phyloP scores from a whole-genome alignment of 2,113 vertebrate species.

The Bubo bubo region DNA sequence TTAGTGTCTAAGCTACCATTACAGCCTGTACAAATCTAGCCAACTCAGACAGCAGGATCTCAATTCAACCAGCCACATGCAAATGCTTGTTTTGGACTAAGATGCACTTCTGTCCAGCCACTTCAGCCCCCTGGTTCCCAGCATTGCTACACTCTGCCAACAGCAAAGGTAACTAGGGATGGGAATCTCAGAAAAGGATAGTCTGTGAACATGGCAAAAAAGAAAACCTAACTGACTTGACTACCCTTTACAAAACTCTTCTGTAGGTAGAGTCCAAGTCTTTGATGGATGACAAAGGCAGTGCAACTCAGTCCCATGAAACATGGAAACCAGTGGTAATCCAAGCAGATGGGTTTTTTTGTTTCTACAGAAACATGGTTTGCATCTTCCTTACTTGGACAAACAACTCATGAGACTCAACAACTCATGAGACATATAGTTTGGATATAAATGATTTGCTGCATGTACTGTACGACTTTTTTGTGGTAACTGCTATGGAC shows the following conservation, averaged over 20 bases:
- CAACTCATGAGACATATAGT: neutral
- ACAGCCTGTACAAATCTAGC: fast-evolving
- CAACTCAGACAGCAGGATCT: neutral
- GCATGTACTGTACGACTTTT: neutral
- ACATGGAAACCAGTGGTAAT: neutral
- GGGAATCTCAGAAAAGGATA: neutral
- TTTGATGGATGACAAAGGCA: neutral
- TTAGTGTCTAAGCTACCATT: neutral
- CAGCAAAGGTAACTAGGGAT: neutral
- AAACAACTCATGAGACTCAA: neutral
- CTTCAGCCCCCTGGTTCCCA: fast-evolving
- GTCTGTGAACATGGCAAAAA: neutral
- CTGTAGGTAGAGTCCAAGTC: neutral
- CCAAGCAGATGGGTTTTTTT: neutral
- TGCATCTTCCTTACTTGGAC: neutral
- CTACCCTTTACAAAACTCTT: neutral
- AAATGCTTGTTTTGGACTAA: neutral
- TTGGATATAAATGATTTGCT: neutral
- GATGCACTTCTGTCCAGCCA: neutral
- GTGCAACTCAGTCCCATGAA: neutral
- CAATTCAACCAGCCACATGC: neutral
- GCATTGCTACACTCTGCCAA: neutral
- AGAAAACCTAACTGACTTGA: neutral
- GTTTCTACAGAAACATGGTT: neutral
- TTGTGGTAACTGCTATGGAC: neutral